A percentile compares a stretch with the other conserved stretches of the same genome.
phyloP scores from a whole-genome alignment of 2,113 vertebrate genomes.

The Megatriorchis doriae region DNA sequence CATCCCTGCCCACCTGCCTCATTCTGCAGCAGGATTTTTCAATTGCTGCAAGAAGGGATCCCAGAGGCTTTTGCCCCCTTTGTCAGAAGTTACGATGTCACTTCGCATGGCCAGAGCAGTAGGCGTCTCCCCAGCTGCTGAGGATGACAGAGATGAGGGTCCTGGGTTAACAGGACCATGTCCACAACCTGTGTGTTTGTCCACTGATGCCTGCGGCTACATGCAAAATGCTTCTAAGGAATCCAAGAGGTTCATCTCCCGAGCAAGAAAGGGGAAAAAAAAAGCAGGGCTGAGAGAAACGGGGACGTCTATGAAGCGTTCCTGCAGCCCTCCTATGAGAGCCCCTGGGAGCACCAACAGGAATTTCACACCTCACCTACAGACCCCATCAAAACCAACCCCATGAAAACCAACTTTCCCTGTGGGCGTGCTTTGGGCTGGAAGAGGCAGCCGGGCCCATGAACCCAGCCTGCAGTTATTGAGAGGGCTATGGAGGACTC shows the following conservation, averaged over 20 bases:
- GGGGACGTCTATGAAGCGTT: rapidly evolving
- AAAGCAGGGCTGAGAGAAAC: background rate
- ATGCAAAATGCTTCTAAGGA: background rate
- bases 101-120: background rate
- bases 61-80: background rate
- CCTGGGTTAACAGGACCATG: background rate
- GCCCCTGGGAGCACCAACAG: background rate
- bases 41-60: background rate
- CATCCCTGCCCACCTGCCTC: background rate
- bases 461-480: background rate
- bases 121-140: background rate
- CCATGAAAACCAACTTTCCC: background rate
- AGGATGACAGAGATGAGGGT: background rate
- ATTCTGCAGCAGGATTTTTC: background rate
- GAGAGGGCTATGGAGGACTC: background rate
- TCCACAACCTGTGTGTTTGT: background rate
- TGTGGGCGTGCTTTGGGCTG: background rate
- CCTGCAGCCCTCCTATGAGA: background rate
- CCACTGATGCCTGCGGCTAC: background rate
- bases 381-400: background rate
- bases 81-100: background rate
- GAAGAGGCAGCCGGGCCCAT: background rate
- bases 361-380: background rate
- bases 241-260: background rate
- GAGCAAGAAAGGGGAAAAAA: background rate